Percentiles rank a stretch among this genome's conserved stretches.
These are phyloP conservation scores for Columba janthina DNA, from an alignment of 2,113 vertebrate genomes.

Conservation along the genomic window DNA sequence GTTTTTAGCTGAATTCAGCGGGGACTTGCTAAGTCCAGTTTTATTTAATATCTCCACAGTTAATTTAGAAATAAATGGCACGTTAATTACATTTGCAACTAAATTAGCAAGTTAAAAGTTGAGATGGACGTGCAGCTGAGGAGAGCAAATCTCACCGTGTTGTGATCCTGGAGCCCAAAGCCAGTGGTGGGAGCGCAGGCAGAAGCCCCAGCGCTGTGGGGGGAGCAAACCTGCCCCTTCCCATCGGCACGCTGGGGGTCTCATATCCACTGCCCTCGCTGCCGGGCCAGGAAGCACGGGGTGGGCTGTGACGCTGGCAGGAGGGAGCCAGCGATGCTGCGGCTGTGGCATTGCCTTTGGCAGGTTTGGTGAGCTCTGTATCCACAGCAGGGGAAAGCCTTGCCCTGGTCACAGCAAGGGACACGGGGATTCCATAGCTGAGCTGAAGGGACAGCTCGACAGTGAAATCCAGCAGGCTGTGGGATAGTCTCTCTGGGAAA, in stretches of 20 bases:
- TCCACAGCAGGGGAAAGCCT: neutral
- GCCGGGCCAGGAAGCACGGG: too few species aligned
- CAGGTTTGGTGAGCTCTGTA: neutral
- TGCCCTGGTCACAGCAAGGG: neutral
- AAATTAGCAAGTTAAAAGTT: neutral
- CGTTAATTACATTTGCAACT: neutral
- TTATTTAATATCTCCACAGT: neutral
- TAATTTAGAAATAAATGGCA: neutral
- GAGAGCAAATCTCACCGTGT: neutral
- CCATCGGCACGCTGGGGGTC: neutral
- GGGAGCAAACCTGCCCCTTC: neutral
- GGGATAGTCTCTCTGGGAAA: neutral
- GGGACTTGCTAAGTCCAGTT: neutral
- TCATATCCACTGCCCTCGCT: rapidly evolving
- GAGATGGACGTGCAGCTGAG: neutral
- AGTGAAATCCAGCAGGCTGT: neutral
- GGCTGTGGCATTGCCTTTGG: neutral
- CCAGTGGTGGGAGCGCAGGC: rapidly evolving
- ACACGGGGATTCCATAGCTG: rapidly evolving
- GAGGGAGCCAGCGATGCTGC: neutral
- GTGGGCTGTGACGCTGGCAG: neutral
- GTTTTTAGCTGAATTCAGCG: neutral
- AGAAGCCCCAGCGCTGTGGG: neutral
- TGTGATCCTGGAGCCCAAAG: neutral
- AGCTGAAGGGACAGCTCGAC: neutral